These are phyloP conservation scores for Cyphomyrmex costatus DNA, from an alignment of 1,140 invertebrate genomes.

Conservation along the genomic window DNA sequence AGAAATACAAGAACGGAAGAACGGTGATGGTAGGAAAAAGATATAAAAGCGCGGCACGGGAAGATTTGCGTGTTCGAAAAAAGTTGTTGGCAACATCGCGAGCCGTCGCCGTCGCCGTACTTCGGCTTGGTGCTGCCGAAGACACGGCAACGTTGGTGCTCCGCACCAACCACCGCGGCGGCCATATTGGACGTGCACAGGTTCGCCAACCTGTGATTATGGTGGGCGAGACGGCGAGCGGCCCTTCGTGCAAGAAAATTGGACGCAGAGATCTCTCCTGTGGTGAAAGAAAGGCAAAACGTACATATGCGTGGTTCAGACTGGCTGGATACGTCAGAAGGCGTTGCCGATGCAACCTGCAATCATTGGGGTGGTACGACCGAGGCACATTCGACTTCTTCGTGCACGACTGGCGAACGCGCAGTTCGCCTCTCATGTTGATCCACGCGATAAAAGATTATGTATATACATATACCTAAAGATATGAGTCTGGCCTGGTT, in stretches of 20 bases:
- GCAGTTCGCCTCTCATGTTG: constrained; percentile 37
- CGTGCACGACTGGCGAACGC: constrained; percentile 56
- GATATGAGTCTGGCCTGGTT: neutral
- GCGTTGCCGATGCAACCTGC: constrained; percentile 85
- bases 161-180: constrained; percentile 68
- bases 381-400: constrained; percentile 70
- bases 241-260: constrained; percentile 83
- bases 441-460: constrained; percentile 55
- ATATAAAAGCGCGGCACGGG: constrained; percentile 65
- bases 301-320: constrained; percentile 57
- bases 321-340: constrained; percentile 77
- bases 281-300: constrained; percentile 69
- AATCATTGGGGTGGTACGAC: constrained; percentile 86
- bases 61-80: constrained; percentile 53
- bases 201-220: constrained; percentile 84
- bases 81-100: constrained; percentile 55
- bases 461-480: constrained; percentile 46
- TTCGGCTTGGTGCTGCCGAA: constrained; percentile 27
- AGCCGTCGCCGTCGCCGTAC: constrained; percentile 17
- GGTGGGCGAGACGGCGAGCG: constrained; percentile 77
- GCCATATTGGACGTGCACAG: constrained; percentile 81
- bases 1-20: constrained; percentile 52
- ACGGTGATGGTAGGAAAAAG: constrained; percentile 63
- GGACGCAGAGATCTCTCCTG: constrained; percentile 77
- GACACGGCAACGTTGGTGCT: constrained; percentile 59